phyloP scores from a whole-genome alignment of 2,888 invertebrate species.

The Abrostola tripartita region DNA sequence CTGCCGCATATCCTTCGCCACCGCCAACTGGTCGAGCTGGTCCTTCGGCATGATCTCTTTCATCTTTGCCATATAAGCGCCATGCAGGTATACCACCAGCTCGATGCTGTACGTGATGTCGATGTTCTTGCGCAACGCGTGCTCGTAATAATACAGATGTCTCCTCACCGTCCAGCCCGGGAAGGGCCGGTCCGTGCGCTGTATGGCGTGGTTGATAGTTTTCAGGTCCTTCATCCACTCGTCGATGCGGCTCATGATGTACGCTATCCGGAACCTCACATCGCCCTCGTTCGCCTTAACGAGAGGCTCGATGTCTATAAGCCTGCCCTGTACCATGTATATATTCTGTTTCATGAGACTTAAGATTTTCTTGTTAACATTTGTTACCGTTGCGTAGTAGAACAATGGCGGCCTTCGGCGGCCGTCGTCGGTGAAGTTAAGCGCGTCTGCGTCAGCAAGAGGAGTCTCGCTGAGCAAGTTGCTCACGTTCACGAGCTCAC shows the following conservation, averaged over 20 bases:
- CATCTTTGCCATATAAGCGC: slow-evolving; percentile 1
- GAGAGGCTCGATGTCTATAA: slow-evolving; percentile 44
- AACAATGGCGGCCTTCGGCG: neutral
- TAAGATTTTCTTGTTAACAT: slow-evolving; percentile 33
- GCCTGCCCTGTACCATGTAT: slow-evolving; percentile 59
- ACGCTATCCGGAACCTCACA: slow-evolving; percentile 54
- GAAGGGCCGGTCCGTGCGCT: no score
- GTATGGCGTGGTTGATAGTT: slow-evolving; percentile 38
- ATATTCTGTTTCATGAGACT: slow-evolving; percentile 62
- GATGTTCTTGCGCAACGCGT: slow-evolving; percentile 55
- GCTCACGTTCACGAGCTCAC: slow-evolving; percentile 9
- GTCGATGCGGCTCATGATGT: slow-evolving; percentile 57
- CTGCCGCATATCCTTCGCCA: neutral
- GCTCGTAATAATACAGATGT: slow-evolving; percentile 56
- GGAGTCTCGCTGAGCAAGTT: neutral
- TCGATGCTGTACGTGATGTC: slow-evolving; percentile 68
- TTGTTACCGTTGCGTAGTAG: neutral
- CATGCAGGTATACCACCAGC: slow-evolving; percentile 48
- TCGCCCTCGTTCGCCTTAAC: slow-evolving; percentile 41
- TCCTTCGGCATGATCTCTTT: neutral
- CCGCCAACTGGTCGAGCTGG: rapidly evolving
- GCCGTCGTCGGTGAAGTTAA: neutral
- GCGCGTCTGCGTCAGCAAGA: rapidly evolving
- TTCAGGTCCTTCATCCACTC: slow-evolving; percentile 55
- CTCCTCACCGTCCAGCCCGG: no score